Evolutionary conservation across 1,140 invertebrate species (phyloP).

Genomic region (Andrena cerasifolii): DNA sequence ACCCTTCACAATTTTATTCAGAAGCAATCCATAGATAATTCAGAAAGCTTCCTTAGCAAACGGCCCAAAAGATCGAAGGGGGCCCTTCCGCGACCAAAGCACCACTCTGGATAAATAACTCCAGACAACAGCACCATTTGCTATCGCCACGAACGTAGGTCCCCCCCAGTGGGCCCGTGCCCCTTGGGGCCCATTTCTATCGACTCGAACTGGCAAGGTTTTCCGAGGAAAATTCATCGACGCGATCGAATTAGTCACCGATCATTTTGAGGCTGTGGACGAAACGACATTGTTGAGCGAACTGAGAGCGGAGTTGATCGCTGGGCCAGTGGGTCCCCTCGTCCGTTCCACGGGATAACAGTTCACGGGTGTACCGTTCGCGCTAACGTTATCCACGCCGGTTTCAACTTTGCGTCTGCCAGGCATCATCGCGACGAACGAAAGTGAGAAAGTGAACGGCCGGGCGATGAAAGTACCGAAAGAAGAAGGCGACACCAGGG

Average conservation of each 20-base stretch:
- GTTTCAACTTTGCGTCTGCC: constrained; percentile 63
- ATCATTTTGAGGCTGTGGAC: constrained; percentile 53
- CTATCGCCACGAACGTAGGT: too few relatives aligned
- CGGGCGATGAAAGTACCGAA: constrained; percentile 27
- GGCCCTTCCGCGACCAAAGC: too few relatives aligned
- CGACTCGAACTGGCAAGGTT: too few relatives aligned
- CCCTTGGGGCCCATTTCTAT: too few relatives aligned
- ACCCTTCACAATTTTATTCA: too few relatives aligned
- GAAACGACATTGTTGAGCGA: constrained; percentile 71
- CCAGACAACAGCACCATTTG: too few relatives aligned
- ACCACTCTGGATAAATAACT: too few relatives aligned
- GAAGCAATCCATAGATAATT: too few relatives aligned
- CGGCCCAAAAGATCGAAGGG: too few relatives aligned
- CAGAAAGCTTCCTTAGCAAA: too few relatives aligned
- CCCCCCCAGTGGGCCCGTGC: too few relatives aligned
- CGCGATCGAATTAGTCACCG: constrained; percentile 1
- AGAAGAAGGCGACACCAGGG: not conserved
- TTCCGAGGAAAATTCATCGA: too few relatives aligned
- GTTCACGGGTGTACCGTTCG: constrained; percentile 76
- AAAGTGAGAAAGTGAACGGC: constrained; percentile 67
- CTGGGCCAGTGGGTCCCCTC: constrained; percentile 71
- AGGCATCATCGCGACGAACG: constrained; percentile 57
- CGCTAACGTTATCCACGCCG: constrained; percentile 72
- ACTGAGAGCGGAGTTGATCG: constrained; percentile 65
- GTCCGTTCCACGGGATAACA: constrained; percentile 72